phyloP scores from a whole-genome alignment of 1,140 invertebrate species.

The Euura saliciscinereae region DNA sequence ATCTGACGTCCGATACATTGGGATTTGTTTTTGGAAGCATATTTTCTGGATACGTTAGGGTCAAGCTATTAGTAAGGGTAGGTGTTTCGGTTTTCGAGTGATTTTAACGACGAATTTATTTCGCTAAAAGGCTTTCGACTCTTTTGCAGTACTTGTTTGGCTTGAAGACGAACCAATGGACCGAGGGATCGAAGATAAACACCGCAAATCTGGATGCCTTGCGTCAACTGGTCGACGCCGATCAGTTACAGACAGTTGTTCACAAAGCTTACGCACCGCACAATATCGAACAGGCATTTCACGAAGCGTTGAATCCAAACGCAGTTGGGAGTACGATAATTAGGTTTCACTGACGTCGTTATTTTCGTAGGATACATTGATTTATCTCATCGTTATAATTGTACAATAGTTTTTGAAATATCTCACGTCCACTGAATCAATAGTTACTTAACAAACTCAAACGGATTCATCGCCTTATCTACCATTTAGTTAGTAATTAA shows the following conservation, averaged over 20 bases:
- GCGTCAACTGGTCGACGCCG: constrained; percentile 60
- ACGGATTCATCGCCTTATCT: too few species aligned
- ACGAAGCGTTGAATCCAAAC: constrained; percentile 68
- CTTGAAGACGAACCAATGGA: constrained; percentile 48
- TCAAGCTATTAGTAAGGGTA: constrained; percentile 56
- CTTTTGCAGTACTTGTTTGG: constrained; percentile 50
- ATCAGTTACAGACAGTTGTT: constrained; percentile 65
- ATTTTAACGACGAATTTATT: constrained; percentile 21
- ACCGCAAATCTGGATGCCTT: constrained; percentile 58
- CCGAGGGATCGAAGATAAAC: constrained; percentile 59
- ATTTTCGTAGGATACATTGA: constrained; percentile 2
- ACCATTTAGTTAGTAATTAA: too few species aligned
- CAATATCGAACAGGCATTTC: constrained; percentile 72
- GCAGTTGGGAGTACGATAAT: constrained; percentile 79
- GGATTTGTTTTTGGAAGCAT: constrained; percentile 60
- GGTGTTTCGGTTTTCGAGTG: constrained; percentile 20
- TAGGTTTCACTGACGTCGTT: constrained; percentile 65
- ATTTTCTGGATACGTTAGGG: constrained; percentile 57
- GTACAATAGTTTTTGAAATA: too few species aligned
- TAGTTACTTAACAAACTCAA: too few species aligned
- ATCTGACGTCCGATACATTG: constrained; percentile 63
- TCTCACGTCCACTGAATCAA: too few species aligned
- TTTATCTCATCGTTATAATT: neutral
- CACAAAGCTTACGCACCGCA: constrained; percentile 71
- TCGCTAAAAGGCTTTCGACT: constrained; percentile 21